Base-by-base conservation (phyloP, 2,113 vertebrate species). In the Urocynchramus pylzowi region DNA sequence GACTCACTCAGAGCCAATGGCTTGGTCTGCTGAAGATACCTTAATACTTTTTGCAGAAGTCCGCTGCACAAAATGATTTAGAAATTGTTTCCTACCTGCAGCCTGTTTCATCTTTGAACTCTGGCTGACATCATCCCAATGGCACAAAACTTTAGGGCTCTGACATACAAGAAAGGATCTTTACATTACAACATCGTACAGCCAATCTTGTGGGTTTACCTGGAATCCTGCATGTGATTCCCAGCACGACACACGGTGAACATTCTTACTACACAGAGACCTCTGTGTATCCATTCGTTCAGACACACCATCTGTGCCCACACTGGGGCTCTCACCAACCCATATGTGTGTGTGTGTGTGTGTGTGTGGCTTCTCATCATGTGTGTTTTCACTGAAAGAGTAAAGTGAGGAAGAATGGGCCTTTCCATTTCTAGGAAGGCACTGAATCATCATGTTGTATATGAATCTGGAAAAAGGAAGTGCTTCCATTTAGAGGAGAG, bases 341-440 rank as follows among this genome's bases (percentile, higher is more conserved):
- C 57, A 5, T 21, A 20, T 83, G 81, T 4, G 2, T 61, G 63
- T 54, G 47, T 35, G 42, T 42, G 42, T 42, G 42, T 42, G 13
- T 42, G 41, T 42, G 5, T 63, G 50, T 83, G 86, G 68, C 79
- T 87, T 96, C 47, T 63, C 67, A 65, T 68, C 91, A 45, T 45
- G 11, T 53, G 59, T 81, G 52, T 71, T 91, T 89, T 73, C 56
- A 83, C 45, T 49, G 71, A 91, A 93, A 78, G 78, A 81, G 71
- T 53, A 86, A 95, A 56, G 63, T 49, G 49, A 81, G 81, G 80
- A 65, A 92, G 68, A 93, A 96, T 31, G 24, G 39, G 42, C 35
- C 67, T 82, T 96, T 89, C 88, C 73, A 85, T 90, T 94, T 93
- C 82, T 56, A 94, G 87, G 87, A 85, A 91, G 60, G 44, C 42